A percentile compares a stretch with the other conserved stretches of the same genome.
phyloP scores from a whole-genome alignment of 2,113 vertebrate species.

The Clarias magur region DNA sequence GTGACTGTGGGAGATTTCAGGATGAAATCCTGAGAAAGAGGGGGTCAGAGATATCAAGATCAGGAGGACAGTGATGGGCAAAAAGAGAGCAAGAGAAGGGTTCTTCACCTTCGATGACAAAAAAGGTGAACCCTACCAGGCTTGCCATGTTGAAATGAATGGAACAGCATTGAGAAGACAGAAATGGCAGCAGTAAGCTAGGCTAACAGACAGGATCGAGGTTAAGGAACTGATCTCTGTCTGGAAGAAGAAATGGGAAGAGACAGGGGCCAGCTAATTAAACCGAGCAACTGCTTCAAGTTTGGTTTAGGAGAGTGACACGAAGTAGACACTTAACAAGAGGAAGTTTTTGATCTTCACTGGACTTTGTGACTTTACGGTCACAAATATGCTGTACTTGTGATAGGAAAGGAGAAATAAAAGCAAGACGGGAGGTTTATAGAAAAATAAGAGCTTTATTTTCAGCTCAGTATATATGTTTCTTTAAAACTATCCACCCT shows the following conservation, averaged over 20 bases:
- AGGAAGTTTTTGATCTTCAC: constrained; percentile 3
- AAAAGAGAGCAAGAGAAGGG: constrained; percentile 19
- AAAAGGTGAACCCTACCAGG: constrained; percentile 42
- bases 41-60: constrained; percentile 26
- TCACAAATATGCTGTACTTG: background rate
- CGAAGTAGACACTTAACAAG: constrained; percentile 21
- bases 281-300: background rate
- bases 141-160: constrained; percentile 24
- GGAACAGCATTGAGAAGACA: constrained; percentile 33
- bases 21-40: constrained; percentile 34
- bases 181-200: constrained; percentile 11
- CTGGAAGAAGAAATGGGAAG: constrained; percentile 13
- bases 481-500: background rate
- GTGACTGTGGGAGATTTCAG: constrained; percentile 52
- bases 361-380: constrained; percentile 1
- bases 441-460: background rate
- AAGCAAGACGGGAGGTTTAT: background rate
- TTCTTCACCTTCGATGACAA: constrained; percentile 39
- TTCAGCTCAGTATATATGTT: background rate
- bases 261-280: constrained; percentile 37
- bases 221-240: constrained; percentile 46
- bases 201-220: constrained; percentile 39
- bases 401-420: background rate
- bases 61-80: constrained; percentile 31
- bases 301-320: constrained; percentile 19